These are phyloP conservation scores for Drosophila siamana DNA, from an alignment of 2,888 invertebrate genomes.

Conservation along the genomic window DNA sequence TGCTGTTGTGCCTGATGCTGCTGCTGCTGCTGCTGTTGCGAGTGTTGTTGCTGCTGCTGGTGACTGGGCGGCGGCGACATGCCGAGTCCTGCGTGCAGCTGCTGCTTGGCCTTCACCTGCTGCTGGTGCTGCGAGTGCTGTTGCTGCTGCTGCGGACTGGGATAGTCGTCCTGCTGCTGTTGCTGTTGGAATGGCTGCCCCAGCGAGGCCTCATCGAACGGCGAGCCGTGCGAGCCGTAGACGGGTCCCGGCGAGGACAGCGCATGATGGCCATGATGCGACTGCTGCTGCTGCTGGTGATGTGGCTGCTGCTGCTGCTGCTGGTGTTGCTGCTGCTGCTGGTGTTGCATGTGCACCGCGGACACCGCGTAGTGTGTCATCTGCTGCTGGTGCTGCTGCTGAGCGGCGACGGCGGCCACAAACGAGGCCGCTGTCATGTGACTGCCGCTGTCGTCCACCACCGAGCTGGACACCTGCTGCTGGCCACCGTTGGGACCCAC, in stretches of 20 bases:
- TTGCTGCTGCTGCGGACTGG: slow-evolving; percentile 72
- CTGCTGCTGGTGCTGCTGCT: slow-evolving; percentile 78
- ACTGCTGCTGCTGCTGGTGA: slow-evolving; percentile 51
- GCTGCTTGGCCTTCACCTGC: slow-evolving; percentile 84
- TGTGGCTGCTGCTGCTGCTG: slow-evolving; percentile 34
- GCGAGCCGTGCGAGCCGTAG: slow-evolving; percentile 82
- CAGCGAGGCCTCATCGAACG: slow-evolving; percentile 85
- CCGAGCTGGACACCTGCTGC: slow-evolving; percentile 53
- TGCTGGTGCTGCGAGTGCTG: slow-evolving; percentile 79
- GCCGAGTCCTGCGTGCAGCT: slow-evolving; percentile 84
- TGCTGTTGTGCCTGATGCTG: slow-evolving; percentile 86
- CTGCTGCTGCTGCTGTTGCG: slow-evolving; percentile 77
- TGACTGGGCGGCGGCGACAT: slow-evolving; percentile 87
- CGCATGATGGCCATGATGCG: slow-evolving; percentile 79
- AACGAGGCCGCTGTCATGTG: slow-evolving; percentile 82
- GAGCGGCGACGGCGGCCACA: slow-evolving; percentile 82
- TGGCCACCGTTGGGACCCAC: slow-evolving; percentile 62
- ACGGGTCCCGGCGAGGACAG: slow-evolving; percentile 84
- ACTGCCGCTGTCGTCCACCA: slow-evolving; percentile 71
- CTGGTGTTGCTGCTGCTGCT: slow-evolving; percentile 77
- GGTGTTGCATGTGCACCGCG: slow-evolving; percentile 84
- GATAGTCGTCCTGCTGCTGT: slow-evolving; percentile 72
- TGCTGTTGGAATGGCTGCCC: slow-evolving; percentile 85
- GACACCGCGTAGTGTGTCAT: slow-evolving; percentile 83
- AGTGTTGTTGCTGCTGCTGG: slow-evolving; percentile 89